phyloP scores from a whole-genome alignment of 2,113 vertebrate species.

The Boulengeromyrus knoepffleri region DNA sequence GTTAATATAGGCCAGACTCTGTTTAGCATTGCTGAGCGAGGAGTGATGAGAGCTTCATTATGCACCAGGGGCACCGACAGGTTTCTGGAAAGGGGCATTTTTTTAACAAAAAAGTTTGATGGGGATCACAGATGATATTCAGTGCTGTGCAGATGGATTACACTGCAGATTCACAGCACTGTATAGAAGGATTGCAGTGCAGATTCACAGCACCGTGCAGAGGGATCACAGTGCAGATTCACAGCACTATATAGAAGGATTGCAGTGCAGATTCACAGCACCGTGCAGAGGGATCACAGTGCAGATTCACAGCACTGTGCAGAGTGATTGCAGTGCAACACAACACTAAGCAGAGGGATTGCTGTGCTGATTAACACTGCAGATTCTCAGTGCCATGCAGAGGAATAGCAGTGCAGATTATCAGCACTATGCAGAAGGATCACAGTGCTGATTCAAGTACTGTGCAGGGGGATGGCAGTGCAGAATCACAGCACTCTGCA shows the following conservation, averaged over 20 bases:
- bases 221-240: background rate
- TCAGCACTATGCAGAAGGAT: background rate
- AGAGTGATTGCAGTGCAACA: background rate
- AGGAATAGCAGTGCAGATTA: background rate
- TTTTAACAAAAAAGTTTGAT: background rate
- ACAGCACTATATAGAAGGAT: background rate
- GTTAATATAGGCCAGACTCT: conserved; percentile 38
- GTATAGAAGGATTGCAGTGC: background rate
- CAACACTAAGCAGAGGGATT: background rate
- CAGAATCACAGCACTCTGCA: background rate
- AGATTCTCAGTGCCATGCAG: background rate
- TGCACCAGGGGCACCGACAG: background rate
- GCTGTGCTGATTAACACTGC: no score
- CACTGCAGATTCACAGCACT: background rate
- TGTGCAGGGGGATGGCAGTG: background rate
- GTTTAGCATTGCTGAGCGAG: background rate
- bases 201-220: background rate
- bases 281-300: background rate
- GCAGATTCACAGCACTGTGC: background rate
- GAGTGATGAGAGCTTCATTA: background rate
- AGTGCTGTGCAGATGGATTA: background rate
- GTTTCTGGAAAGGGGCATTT: background rate
- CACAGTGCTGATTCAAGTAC: background rate
- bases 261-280: background rate
- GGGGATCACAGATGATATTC: background rate